A percentile compares a stretch with the other conserved stretches of the same genome.
These are phyloP conservation scores for Lethenteron reissneri DNA, from an alignment of 2,113 vertebrate genomes.

Conservation along the genomic window DNA sequence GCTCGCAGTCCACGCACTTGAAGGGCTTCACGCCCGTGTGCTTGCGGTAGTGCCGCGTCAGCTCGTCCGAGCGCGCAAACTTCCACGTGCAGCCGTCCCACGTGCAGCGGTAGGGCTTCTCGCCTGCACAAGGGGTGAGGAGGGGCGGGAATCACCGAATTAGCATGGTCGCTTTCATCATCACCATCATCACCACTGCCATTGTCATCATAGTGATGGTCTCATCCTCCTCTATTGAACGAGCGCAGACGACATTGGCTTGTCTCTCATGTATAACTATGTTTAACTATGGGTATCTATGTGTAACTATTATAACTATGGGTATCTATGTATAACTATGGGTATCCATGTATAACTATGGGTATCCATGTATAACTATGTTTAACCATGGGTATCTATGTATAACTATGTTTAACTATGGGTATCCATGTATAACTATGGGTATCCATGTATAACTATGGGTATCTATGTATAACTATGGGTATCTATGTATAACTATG, in stretches of 20 bases:
- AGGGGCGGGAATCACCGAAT: not conserved
- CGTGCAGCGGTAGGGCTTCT: slow-evolving; percentile 98
- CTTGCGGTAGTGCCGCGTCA: slow-evolving; percentile 96
- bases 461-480: too few relatives aligned
- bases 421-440: not conserved
- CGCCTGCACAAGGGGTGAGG: slow-evolving; percentile 34
- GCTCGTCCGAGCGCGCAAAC: slow-evolving; percentile 92
- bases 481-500: too few relatives aligned
- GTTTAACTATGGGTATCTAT: not conserved
- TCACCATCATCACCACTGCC: not conserved
- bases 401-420: not conserved
- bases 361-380: not conserved
- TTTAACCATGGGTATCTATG: not conserved
- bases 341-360: not conserved
- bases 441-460: too few relatives aligned
- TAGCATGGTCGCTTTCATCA: not conserved
- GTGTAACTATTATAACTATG: too few relatives aligned
- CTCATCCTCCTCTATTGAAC: not conserved
- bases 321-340: not conserved
- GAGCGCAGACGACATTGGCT: not conserved
- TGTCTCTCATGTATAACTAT: not conserved
- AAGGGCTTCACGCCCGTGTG: slow-evolving; percentile 98
- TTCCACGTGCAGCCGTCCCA: slow-evolving; percentile 99
- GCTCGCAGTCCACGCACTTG: slow-evolving; percentile 97
- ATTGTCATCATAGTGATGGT: not conserved